These are phyloP conservation scores for Jaculus jaculus DNA, from an alignment of 2,113 vertebrate genomes.

Conservation along the genomic window DNA sequence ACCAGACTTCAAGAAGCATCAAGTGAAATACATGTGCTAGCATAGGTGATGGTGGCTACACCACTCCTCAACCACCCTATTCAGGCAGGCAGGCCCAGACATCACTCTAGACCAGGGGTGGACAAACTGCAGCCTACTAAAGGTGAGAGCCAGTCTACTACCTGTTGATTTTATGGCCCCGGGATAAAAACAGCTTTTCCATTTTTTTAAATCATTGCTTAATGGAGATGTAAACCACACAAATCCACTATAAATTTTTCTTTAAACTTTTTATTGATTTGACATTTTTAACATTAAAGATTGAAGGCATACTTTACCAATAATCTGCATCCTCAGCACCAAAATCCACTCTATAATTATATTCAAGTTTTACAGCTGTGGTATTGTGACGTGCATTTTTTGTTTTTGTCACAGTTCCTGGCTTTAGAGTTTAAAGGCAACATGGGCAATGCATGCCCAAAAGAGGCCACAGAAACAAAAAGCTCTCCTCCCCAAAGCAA, in stretches of 20 bases:
- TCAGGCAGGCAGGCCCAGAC: too few relatives aligned
- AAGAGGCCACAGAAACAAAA: background rate
- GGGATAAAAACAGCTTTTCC: background rate
- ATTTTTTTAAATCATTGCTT: background rate
- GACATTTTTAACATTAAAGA: too few relatives aligned
- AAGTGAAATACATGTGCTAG: too few relatives aligned
- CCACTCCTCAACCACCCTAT: too few relatives aligned
- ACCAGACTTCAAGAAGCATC: too few relatives aligned
- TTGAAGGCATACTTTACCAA: too few relatives aligned
- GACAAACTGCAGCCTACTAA: background rate
- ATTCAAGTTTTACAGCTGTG: background rate
- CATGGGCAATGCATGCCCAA: background rate
- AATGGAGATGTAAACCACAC: background rate
- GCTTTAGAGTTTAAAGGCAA: background rate
- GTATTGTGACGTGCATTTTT: background rate
- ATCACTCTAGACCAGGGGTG: background rate
- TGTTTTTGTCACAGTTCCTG: background rate
- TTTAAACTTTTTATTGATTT: too few relatives aligned
- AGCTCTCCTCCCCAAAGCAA: too few relatives aligned
- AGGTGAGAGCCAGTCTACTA: background rate
- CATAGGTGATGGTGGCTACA: too few relatives aligned
- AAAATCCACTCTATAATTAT: background rate
- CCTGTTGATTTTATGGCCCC: background rate
- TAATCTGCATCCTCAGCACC: too few relatives aligned
- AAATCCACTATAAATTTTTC: too few relatives aligned